Evolutionary conservation across 2,888 invertebrate species (phyloP).

Genomic region (Xestoiulus laeticollis): DNA sequence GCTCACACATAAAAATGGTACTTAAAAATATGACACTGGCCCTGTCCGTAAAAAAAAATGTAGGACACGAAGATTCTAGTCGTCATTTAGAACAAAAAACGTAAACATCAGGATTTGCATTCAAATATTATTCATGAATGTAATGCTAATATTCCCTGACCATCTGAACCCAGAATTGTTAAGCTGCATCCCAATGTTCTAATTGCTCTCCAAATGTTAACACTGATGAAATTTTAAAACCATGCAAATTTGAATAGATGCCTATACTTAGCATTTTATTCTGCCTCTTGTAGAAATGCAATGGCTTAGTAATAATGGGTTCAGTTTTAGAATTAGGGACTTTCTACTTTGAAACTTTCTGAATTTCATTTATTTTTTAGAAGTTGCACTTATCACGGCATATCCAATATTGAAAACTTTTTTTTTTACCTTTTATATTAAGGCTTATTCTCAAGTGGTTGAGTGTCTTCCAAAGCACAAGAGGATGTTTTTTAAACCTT

Average conservation of each 20-base stretch:
- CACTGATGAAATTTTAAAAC: neutral
- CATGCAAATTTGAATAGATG: neutral
- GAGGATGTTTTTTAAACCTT: conserved; percentile 35
- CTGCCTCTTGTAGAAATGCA: neutral
- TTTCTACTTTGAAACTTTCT: conserved; percentile 7
- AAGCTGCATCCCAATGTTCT: neutral
- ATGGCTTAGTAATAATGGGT: conserved; percentile 43
- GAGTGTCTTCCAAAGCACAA: conserved; percentile 47
- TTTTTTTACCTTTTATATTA: conserved; percentile 18
- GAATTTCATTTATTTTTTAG: conserved; percentile 39
- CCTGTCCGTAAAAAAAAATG: conserved; percentile 41
- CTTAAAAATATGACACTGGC: neutral
- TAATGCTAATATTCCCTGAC: conserved; percentile 1
- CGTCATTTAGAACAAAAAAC: conserved; percentile 31
- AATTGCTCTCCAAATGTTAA: neutral
- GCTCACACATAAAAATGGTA: neutral
- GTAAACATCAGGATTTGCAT: conserved; percentile 17
- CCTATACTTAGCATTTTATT: no score
- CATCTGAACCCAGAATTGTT: conserved; percentile 40
- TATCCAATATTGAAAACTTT: conserved; percentile 2
- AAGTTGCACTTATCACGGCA: conserved; percentile 49
- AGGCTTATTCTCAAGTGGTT: conserved; percentile 43
- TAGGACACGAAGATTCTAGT: conserved; percentile 44
- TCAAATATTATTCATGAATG: conserved; percentile 15
- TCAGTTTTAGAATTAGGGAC: conserved; percentile 40